Evolutionary conservation across 2,797 vertebrate genomes (phyloP).

Genomic region (Lepus townsendii): DNA sequence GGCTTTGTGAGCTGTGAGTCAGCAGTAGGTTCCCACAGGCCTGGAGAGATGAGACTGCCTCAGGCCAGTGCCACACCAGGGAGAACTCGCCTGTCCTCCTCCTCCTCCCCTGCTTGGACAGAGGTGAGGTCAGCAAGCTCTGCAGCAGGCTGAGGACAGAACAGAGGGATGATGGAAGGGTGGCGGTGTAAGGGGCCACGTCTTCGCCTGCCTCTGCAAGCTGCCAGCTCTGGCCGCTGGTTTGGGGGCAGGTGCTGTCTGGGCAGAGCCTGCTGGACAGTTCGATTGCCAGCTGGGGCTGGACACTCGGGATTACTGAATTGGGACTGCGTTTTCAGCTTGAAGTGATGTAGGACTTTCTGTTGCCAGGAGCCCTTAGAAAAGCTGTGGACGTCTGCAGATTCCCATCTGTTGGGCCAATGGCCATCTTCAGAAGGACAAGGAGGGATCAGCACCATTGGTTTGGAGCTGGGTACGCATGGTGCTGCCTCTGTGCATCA

Average conservation of each 20-base stretch:
- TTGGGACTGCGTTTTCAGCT: neutral
- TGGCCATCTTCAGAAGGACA: neutral
- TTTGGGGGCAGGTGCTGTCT: accelerated
- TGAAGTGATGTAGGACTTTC: neutral
- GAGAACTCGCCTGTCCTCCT: neutral
- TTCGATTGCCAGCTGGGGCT: neutral
- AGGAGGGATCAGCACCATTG: accelerated
- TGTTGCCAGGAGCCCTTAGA: neutral
- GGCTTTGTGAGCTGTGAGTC: neutral
- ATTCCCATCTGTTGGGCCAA: neutral
- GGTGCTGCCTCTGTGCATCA: neutral
- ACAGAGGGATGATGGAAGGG: accelerated
- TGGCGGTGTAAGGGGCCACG: accelerated
- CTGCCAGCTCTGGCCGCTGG: neutral
- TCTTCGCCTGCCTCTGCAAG: accelerated
- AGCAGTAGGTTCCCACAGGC: accelerated
- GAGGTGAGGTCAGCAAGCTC: neutral
- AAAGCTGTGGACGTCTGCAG: neutral
- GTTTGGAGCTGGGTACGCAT: accelerated
- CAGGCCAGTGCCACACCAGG: accelerated
- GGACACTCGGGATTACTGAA: neutral
- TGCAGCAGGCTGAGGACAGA: neutral
- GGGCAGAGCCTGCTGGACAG: accelerated
- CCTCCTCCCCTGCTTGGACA: neutral
- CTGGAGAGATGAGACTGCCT: accelerated